Percentiles rank a stretch among this genome's conserved stretches.
Evolutionary conservation across 1,140 invertebrate genomes (phyloP).

Genomic region (Zelostemma sp.): DNA sequence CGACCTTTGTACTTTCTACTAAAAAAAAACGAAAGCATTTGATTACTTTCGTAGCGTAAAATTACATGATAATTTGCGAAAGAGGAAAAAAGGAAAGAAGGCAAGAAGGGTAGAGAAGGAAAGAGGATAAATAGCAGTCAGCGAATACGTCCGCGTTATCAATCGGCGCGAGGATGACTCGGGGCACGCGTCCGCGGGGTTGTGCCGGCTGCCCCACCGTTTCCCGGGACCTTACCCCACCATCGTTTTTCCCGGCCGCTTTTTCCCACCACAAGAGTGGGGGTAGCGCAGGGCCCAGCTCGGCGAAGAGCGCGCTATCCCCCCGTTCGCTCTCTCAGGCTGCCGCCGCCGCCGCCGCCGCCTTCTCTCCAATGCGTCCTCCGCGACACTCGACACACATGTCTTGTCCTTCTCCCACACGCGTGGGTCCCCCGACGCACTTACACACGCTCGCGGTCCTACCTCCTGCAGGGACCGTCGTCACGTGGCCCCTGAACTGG

Average conservation of each 20-base stretch:
- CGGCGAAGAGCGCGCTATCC: constrained; percentile 10
- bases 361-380: constrained; percentile 7
- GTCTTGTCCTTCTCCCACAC: constrained; percentile 41
- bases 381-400: constrained; percentile 20
- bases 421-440: constrained; percentile 40
- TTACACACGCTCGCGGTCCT: constrained; percentile 41
- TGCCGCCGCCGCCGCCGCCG: neutral
- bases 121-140: too few relatives aligned
- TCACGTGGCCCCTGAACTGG: constrained; percentile 57
- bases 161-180: constrained; percentile 56
- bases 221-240: constrained; percentile 11
- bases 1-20: too few relatives aligned
- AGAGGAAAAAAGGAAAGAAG: too few relatives aligned
- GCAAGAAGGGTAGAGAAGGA: too few relatives aligned
- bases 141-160: constrained; percentile 52
- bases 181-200: constrained; percentile 62
- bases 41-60: too few relatives aligned
- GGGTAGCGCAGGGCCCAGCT: constrained; percentile 3
- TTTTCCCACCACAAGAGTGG: constrained; percentile 5
- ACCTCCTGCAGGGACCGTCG: constrained; percentile 62
- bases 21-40: too few relatives aligned
- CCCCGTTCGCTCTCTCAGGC: neutral
- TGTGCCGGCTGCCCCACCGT: constrained; percentile 17
- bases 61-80: too few relatives aligned
- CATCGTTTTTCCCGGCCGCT: constrained; percentile 1